Evolutionary conservation across 2,888 invertebrate species (phyloP).

Genomic region (Pterobdella sp.): DNA sequence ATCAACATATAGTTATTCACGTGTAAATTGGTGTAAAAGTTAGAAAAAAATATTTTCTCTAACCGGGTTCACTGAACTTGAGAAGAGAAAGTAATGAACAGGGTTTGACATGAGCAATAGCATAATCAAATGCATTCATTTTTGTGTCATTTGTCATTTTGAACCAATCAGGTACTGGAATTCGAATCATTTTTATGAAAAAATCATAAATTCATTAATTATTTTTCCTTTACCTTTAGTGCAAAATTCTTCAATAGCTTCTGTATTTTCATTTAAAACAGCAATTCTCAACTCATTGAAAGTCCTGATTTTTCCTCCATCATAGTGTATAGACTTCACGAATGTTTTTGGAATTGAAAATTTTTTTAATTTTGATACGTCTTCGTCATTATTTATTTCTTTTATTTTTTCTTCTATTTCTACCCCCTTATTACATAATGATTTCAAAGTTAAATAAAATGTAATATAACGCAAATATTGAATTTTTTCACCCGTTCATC

Average conservation of each 20-base stretch:
- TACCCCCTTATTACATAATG: too few relatives aligned
- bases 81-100: neutral
- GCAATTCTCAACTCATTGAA: neutral
- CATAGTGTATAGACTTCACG: neutral
- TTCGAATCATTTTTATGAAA: neutral
- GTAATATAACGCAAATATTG: neutral
- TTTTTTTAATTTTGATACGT: neutral
- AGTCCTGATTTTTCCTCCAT: neutral
- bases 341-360: neutral
- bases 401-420: too few relatives aligned
- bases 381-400: neutral
- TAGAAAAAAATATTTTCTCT: neutral
- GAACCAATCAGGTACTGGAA: neutral
- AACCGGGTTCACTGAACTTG: neutral
- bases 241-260: neutral
- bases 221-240: neutral
- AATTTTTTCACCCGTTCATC: neutral
- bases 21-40: neutral
- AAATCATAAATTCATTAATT: neutral
- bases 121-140: neutral
- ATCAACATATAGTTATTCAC: neutral
- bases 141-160: neutral
- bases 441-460: too few relatives aligned
- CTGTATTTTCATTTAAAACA: neutral
- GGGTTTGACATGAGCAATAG: neutral